Conservation (phyloP, 2,113 vertebrate genomes). For the Picathartes gymnocephalus region DNA sequence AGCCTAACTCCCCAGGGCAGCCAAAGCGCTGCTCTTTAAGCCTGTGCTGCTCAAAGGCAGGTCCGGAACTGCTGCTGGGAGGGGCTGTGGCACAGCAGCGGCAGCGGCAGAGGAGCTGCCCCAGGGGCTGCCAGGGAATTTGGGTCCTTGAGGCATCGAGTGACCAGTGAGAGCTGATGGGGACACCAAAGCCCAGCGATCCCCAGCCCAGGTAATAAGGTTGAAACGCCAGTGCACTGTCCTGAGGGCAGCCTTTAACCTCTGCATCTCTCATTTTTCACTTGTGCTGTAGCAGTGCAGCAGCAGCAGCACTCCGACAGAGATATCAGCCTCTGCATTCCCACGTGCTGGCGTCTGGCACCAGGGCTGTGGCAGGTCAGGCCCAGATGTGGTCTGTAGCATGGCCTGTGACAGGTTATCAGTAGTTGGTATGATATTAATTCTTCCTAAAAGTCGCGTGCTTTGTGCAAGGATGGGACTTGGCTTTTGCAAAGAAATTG, state of each 20-base stretch:
- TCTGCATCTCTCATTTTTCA: not conserved
- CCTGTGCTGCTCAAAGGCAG: not conserved
- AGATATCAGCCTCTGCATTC: not conserved
- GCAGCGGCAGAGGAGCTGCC: not conserved
- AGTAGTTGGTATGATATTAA: not conserved
- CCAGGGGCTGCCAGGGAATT: not conserved
- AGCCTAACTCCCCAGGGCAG: not conserved
- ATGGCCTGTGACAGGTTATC: not conserved
- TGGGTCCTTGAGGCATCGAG: not conserved
- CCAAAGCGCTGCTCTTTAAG: not conserved
- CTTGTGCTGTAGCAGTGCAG: not conserved
- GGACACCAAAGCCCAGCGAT: not conserved
- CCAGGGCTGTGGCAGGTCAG: not conserved
- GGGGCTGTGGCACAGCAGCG: not conserved
- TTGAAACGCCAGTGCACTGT: not conserved
- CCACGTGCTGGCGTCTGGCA: not conserved
- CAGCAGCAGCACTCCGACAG: not conserved
- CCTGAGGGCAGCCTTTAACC: not conserved
- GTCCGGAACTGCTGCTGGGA: not conserved
- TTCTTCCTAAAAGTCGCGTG: not conserved
- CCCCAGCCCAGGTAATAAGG: not conserved
- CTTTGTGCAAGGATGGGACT: not conserved
- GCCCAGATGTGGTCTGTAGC: not conserved
- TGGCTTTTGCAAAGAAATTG: not conserved
- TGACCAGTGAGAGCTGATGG: accelerated